These are phyloP conservation scores for Triplophysa bombifrons DNA, from an alignment of 2,797 vertebrate genomes.

Conservation along the genomic window DNA sequence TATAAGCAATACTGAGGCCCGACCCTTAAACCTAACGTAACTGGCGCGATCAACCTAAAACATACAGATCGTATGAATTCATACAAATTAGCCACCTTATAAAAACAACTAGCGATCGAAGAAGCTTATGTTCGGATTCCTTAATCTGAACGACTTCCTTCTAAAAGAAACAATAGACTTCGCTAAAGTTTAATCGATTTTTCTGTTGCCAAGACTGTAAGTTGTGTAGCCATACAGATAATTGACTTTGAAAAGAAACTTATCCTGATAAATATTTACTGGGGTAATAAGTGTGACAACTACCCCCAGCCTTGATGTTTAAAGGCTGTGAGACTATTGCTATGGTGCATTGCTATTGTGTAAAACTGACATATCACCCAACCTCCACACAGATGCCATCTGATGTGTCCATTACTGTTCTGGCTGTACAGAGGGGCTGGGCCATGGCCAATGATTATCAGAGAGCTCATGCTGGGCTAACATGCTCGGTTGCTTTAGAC, in stretches of 20 bases:
- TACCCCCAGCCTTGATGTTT: not conserved
- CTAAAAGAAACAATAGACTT: no score
- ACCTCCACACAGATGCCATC: constrained; percentile 18
- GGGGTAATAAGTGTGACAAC: not conserved
- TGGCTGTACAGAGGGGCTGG: constrained; percentile 1
- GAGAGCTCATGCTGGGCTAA: constrained; percentile 29
- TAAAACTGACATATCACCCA: not conserved
- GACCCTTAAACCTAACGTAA: no score
- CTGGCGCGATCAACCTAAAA: no score
- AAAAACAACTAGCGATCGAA: no score
- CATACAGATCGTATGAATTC: no score
- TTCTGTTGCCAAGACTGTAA: not conserved
- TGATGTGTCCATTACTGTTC: constrained; percentile 18
- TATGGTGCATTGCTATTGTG: not conserved
- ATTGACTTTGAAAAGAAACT: not conserved
- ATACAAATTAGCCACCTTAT: no score
- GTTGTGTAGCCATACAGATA: no score
- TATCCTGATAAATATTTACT: not conserved
- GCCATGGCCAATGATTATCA: constrained; percentile 24
- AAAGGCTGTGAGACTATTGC: not conserved
- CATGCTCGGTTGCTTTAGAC: constrained; percentile 30
- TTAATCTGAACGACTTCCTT: not conserved
- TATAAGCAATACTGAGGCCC: no score
- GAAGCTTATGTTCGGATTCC: no score
- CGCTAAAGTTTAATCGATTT: not conserved